Evolutionary conservation across 2,888 invertebrate genomes (phyloP).

Genomic region (Temnothorax ravouxi): DNA sequence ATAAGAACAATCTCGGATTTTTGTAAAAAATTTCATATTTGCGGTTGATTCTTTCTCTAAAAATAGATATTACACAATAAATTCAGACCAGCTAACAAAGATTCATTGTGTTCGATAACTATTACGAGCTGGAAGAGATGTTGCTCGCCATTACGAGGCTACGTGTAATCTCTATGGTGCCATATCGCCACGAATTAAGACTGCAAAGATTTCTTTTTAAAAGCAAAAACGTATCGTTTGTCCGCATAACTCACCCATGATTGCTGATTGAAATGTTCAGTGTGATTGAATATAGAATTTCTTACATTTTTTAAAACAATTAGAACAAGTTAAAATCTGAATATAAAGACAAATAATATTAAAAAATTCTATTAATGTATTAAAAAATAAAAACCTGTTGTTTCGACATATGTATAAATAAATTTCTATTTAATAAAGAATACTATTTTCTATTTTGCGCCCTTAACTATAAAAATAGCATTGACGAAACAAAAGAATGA

Average conservation of each 20-base stretch:
- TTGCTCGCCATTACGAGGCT: constrained; percentile 11
- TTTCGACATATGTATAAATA: background rate
- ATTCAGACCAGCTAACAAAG: constrained; percentile 9
- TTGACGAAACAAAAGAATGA: background rate
- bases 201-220: constrained; percentile 2
- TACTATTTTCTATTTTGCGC: background rate
- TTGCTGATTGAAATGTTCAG: background rate
- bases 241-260: background rate
- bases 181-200: background rate
- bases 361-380: background rate
- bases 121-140: background rate
- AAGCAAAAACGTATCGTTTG: background rate
- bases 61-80: constrained; percentile 17
- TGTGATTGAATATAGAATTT: background rate
- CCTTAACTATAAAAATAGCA: background rate
- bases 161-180: background rate
- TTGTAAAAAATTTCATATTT: background rate
- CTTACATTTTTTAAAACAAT: background rate
- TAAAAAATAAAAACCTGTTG: background rate
- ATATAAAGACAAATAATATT: background rate
- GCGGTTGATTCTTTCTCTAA: background rate
- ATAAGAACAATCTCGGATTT: background rate
- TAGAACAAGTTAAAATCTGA: background rate
- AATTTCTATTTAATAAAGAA: constrained; percentile 1
- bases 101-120: background rate